phyloP scores from a whole-genome alignment of 2,797 vertebrate species.

The Cossypha polioptera region DNA sequence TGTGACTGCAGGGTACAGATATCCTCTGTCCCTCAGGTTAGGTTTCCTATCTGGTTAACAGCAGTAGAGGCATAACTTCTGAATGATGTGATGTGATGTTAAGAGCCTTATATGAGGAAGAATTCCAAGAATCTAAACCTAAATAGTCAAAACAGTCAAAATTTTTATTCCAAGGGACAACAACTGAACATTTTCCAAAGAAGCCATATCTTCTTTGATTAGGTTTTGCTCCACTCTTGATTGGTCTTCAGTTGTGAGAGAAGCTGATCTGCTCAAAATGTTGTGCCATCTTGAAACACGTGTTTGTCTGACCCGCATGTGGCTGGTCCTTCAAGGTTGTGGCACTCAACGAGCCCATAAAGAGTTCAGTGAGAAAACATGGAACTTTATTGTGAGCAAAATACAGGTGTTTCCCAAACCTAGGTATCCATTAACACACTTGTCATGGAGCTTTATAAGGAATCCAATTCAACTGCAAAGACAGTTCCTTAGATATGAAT shows the following conservation, averaged over 20 bases:
- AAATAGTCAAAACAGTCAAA: not conserved
- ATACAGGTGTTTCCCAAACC: not conserved
- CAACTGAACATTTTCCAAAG: not conserved
- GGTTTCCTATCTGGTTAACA: not conserved
- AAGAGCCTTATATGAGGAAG: not conserved
- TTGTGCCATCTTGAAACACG: rapidly evolving
- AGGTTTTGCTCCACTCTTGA: not conserved
- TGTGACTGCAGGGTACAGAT: not conserved
- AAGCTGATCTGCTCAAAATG: not conserved
- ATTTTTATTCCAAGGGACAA: not conserved
- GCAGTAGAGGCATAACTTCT: not conserved
- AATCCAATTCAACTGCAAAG: not conserved
- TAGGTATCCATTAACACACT: not conserved
- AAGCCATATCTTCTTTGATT: not conserved
- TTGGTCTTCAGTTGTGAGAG: not conserved
- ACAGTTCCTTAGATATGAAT: not conserved
- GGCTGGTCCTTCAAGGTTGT: not conserved
- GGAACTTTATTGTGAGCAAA: not conserved
- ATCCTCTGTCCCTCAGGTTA: not conserved
- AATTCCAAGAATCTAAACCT: not conserved
- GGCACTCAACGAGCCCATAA: not conserved
- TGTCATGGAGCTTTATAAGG: not conserved
- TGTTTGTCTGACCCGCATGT: not conserved
- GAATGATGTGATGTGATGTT: not conserved
- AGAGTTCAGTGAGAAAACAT: not conserved